Base-by-base conservation (phyloP, 1,140 invertebrate genomes). In the Archivesica marissinica region DNA sequence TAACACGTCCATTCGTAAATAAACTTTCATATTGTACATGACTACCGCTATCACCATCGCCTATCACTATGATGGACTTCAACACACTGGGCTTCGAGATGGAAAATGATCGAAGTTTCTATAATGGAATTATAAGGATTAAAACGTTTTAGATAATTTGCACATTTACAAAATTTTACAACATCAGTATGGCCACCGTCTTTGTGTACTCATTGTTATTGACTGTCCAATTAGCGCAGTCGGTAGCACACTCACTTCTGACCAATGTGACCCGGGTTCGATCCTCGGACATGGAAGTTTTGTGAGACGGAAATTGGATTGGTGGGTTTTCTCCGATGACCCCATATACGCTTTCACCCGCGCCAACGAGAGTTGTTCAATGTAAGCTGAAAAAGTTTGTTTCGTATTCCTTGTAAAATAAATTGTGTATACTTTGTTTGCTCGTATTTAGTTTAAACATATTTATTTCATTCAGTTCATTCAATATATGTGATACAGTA, bases 51-150 rank as follows among this genome's bases (percentile, higher is more conserved):
- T 64, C 13, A 11, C 11, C 25, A 25, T 41, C 50, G 2, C 79
- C 79, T 20, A 82, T 72, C 35, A 82, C 79, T 54, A 82, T 82
- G 15, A 82, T 72, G 13, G 50, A 30, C 13, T 52, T 50, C 11
- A 82, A 50, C 7, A 72, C 38, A 30, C 59, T 68, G 20, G 47
- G 44, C 11, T 54, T 81, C 0, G 78, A 68, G 20, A 81, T 44
- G 6, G 41, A 38, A n/a, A 64, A 28, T 13, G 75, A 59, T 1
- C 56, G 35, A 23, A 64, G 54, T 79, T 79, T 79, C 76, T 79
- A 44, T 39, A 78, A 78, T 39, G 23, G 11, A 30, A 56, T 25
- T 25, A 13, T 2, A 2, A n/a, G 3, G 28, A 7, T 4, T 20
- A 70, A 25, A 3, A 13, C 66, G 3, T 13, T 66, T 15, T n/a